Evolutionary conservation across 2,797 vertebrate genomes (phyloP).

Genomic region (Serranus cabrilla): DNA sequence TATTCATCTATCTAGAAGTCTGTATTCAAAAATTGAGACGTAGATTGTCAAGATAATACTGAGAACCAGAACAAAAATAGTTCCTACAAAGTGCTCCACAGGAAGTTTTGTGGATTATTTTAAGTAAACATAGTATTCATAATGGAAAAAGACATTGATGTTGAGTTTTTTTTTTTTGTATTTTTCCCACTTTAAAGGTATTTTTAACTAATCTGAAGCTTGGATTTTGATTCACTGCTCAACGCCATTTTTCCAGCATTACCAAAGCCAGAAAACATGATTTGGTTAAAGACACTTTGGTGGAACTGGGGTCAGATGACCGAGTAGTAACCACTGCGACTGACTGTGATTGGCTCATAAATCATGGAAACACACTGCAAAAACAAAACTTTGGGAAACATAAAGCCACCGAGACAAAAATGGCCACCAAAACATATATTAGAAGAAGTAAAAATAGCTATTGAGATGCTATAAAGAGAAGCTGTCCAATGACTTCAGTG

Average conservation of each 20-base stretch:
- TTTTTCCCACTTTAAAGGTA: too few relatives aligned
- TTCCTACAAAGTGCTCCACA: too few relatives aligned
- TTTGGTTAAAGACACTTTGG: background rate
- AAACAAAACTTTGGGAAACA: background rate
- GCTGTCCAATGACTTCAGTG: background rate
- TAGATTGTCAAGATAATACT: too few relatives aligned
- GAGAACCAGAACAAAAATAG: too few relatives aligned
- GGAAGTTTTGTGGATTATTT: too few relatives aligned
- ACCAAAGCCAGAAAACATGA: background rate
- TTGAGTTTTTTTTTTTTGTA: too few relatives aligned
- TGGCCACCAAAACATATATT: constrained; percentile 4
- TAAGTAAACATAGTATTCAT: too few relatives aligned
- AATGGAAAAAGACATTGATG: too few relatives aligned
- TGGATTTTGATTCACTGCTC: background rate
- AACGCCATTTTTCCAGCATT: background rate
- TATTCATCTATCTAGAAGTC: too few relatives aligned
- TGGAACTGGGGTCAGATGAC: background rate
- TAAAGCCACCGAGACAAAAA: constrained; percentile 1
- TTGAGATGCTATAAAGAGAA: background rate
- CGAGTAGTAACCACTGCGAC: background rate
- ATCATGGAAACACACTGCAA: background rate
- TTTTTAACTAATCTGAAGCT: background rate
- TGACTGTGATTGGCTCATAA: constrained; percentile 6
- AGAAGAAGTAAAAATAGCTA: background rate
- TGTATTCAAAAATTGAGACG: too few relatives aligned